Evolutionary conservation across 2,797 vertebrate species (phyloP), one percentile per base, ranked within the genome.

Genomic region (Parauchenoglanis ngamensis): DNA sequence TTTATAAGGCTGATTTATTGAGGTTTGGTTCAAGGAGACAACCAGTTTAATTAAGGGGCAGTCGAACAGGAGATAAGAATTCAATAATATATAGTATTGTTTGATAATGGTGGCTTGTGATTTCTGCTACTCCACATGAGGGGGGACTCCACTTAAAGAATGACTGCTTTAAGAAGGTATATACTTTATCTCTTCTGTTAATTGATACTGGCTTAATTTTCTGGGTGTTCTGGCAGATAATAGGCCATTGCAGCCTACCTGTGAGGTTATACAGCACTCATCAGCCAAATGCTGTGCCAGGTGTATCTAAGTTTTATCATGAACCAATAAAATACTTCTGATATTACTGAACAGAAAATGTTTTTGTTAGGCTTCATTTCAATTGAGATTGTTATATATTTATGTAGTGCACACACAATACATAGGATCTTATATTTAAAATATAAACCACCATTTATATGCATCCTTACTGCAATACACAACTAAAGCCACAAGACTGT

Each of bases 81-180:
- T 6, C 7, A n/a, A 44, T 59, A 79, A 76, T 54, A 28, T 52
- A 28, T 76, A 19, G 54, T 21, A 57, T 46, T 2, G 4, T 81
- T 46, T 7, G 5, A 44, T 28, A 67, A 82, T 31, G 17, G 17
- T 65, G 17, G 44, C 44, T 31, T 82, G 61, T 67, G 46, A 82
- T 65, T 63, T 82, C 25, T 65, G 25, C 4, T 83, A 52, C 40
- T 81, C 46, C 46, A 49, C 46, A 49, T 49, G 57, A 21, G 3
- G 2, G 12, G 23, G 57, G 40, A 46, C 23, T 63, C 4, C 52
- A 52, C 6, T 52, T 25, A 54, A 4, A 77, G 25, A 56, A 78
- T 52, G 73, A 28, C 49, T 28, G 31, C 77, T 40, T 17, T n/a
- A 81, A 63, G 78, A 44, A 63, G 78, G 78, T 63, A 81, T 44